phyloP scores from a whole-genome alignment of 2,888 invertebrate genomes.

The Drepana falcataria region DNA sequence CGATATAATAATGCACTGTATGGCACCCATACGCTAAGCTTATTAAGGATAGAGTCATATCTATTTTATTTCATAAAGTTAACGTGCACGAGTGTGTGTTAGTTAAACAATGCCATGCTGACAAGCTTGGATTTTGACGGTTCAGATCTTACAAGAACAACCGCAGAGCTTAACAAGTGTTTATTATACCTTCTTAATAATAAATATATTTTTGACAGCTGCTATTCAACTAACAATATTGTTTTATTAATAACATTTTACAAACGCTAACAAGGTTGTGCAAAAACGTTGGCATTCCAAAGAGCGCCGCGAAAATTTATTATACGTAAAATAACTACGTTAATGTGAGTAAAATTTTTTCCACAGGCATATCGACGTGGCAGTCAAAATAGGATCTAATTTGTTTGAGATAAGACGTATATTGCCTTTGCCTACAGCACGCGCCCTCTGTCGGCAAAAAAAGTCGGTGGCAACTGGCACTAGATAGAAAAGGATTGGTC shows the following conservation, averaged over 20 bases:
- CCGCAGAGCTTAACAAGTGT: no score
- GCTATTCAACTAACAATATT: constrained; percentile 14
- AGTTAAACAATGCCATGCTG: no score
- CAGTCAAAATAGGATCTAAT: background rate
- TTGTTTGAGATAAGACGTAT: no score
- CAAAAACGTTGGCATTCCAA: constrained; percentile 39
- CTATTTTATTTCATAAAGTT: no score
- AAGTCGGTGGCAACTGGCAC: background rate
- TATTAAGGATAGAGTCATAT: no score
- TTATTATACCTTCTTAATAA: no score
- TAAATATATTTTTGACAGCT: constrained; percentile 21
- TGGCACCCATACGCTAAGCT: no score
- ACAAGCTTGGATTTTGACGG: no score
- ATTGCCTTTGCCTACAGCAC: no score
- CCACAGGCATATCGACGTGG: background rate
- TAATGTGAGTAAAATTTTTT: background rate
- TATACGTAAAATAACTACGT: constrained; percentile 26
- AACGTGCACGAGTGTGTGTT: no score
- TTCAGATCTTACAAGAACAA: no score
- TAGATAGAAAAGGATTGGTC: constrained; percentile 17
- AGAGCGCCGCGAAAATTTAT: constrained; percentile 28
- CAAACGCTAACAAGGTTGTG: constrained; percentile 24
- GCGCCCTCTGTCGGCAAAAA: background rate
- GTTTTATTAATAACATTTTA: constrained; percentile 14
- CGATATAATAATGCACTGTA: no score